Evolutionary conservation across 37 sponge, comb jelly and placozoan genomes (phyloP).

Genomic region (Bolinopsis microptera): DNA sequence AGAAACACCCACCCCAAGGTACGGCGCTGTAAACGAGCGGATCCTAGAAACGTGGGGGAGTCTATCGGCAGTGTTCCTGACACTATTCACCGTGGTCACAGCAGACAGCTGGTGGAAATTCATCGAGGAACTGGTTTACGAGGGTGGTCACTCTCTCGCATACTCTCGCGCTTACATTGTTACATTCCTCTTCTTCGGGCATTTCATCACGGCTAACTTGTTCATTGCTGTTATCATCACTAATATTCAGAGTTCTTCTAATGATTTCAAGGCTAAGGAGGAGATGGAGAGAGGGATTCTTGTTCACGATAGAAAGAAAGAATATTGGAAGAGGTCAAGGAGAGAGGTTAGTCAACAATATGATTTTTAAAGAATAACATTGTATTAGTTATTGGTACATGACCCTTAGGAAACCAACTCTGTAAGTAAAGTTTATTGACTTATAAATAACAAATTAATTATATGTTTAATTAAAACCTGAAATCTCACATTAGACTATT

Average conservation of each 20-base stretch:
- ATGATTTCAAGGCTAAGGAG: constrained; percentile 27
- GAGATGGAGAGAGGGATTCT: neutral
- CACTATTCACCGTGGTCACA: constrained; percentile 26
- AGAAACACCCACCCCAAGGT: too few species aligned
- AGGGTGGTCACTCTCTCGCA: neutral
- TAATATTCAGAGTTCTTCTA: constrained; percentile 8
- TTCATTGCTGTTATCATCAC: constrained; percentile 56
- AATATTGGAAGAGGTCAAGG: constrained; percentile 33
- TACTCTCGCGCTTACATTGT: neutral
- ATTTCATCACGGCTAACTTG: constrained; percentile 10
- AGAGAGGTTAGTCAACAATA: neutral
- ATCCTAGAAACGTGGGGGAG: constrained; percentile 7
- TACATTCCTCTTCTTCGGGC: constrained; percentile 20
- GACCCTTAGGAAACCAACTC: too few species aligned
- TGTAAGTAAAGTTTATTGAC: too few species aligned
- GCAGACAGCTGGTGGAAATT: constrained; percentile 63
- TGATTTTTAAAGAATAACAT: too few species aligned
- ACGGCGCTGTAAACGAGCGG: neutral
- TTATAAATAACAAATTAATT: too few species aligned
- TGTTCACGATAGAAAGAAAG: neutral
- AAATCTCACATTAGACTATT: too few species aligned
- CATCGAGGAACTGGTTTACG: neutral
- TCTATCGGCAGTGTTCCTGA: neutral
- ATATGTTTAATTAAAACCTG: too few species aligned
- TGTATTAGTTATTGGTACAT: too few species aligned